phyloP scores from a whole-genome alignment of 1,140 invertebrate genomes.

The Drosophila fuyamai region DNA sequence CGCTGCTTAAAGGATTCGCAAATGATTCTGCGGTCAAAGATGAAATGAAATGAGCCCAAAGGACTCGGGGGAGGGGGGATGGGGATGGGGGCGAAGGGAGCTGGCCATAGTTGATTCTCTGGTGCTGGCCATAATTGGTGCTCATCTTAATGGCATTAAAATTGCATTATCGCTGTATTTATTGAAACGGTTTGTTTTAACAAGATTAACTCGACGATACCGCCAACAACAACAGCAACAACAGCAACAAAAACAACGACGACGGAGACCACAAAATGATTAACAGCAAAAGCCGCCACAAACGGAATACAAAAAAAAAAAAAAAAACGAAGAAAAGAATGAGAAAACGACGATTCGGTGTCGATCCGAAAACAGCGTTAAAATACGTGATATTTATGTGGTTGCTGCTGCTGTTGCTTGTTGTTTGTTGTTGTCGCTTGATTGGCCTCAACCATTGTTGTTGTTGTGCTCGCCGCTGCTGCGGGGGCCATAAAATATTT shows the following conservation, averaged over 20 bases:
- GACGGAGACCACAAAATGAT: constrained; percentile 73
- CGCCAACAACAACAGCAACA: constrained; percentile 28
- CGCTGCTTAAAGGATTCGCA: constrained; percentile 72
- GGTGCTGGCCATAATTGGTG: constrained; percentile 81
- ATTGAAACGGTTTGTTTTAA: constrained; percentile 83
- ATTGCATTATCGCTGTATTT: constrained; percentile 82
- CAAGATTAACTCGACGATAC: constrained; percentile 79
- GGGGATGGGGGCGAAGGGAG: neutral
- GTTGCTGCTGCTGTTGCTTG: constrained; percentile 43
- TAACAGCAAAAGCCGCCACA: constrained; percentile 69
- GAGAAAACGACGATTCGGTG: constrained; percentile 28
- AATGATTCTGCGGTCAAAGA: constrained; percentile 79
- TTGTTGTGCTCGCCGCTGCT: constrained; percentile 20
- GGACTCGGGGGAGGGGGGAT: neutral
- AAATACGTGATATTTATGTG: constrained; percentile 54
- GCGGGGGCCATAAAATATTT: constrained; percentile 65
- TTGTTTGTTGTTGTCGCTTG: constrained; percentile 50
- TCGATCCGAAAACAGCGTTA: constrained; percentile 59
- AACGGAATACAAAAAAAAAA: constrained; percentile 25
- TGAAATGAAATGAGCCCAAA: constrained; percentile 62
- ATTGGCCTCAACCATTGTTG: constrained; percentile 46
- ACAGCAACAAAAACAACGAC: neutral
- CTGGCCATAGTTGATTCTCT: constrained; percentile 27
- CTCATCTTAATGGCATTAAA: constrained; percentile 83
- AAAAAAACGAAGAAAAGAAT: constrained; percentile 14